Conservation (phyloP, 2,797 vertebrate genomes). For the Bucorvus abyssinicus region DNA sequence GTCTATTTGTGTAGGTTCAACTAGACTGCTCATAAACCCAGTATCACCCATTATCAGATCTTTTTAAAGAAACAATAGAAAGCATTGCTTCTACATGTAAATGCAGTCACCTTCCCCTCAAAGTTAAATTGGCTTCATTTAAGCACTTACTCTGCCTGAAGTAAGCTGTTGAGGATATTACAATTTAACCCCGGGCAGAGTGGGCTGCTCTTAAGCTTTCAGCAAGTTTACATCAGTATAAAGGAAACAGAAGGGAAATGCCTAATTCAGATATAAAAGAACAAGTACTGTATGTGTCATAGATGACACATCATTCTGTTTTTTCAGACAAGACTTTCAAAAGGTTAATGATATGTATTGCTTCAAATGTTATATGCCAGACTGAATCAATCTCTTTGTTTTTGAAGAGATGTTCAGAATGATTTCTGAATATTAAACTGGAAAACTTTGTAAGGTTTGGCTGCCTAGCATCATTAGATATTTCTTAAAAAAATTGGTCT, state of each 20-base stretch:
- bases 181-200: not conserved
- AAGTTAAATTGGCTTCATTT: not conserved
- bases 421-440: not conserved
- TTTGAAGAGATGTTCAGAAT: not conserved
- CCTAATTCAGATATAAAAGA: conserved; percentile 13
- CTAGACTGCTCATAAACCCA: not conserved
- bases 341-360: not conserved
- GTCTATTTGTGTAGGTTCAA: not conserved
- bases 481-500: not conserved
- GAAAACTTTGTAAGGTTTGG: not conserved
- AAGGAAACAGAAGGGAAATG: not conserved
- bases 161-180: not conserved
- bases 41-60: not conserved
- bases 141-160: not conserved
- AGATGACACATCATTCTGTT: not conserved
- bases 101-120: not conserved
- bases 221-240: not conserved
- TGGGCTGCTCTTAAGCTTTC: not conserved
- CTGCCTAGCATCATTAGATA: not conserved
- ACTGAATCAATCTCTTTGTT: not conserved
- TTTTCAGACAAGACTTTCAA: not conserved
- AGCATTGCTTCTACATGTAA: not conserved
- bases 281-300: not conserved
- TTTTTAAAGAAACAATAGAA: not conserved
- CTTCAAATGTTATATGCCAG: conserved; percentile 15